A percentile compares a stretch with the other conserved stretches of the same genome.
Evolutionary conservation across 2,888 invertebrate genomes (phyloP).

Genomic region (Disparrhopalites patrizii): DNA sequence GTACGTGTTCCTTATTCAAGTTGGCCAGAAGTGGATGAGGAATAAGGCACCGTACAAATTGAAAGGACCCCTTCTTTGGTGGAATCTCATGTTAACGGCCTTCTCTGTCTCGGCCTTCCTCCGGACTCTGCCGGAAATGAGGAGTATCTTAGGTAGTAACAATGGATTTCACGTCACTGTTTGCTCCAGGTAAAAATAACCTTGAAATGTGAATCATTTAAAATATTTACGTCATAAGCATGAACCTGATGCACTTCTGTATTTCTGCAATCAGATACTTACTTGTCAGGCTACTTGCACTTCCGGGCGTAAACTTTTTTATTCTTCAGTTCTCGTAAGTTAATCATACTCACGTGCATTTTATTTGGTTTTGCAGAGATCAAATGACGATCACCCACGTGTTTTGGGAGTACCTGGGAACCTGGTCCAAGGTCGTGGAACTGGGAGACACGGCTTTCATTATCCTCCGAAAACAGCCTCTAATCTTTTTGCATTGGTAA

Average conservation of each 20-base stretch:
- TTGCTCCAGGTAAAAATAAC: constrained; percentile 27
- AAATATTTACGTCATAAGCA: too few relatives aligned
- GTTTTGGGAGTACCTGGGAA: constrained; percentile 97
- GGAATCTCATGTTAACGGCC: constrained; percentile 30
- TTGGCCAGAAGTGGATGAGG: constrained; percentile 29
- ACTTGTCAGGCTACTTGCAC: too few relatives aligned
- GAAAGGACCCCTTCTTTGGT: constrained; percentile 22
- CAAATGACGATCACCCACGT: constrained; percentile 30
- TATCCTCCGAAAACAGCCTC: constrained; percentile 82
- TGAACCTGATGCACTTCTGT: too few relatives aligned
- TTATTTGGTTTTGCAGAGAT: constrained; percentile 17
- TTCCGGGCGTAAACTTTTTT: too few relatives aligned
- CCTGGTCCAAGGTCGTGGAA: constrained; percentile 68
- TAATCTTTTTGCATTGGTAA: constrained; percentile 75
- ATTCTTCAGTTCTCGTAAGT: constrained; percentile 1
- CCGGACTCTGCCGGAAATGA: constrained; percentile 33
- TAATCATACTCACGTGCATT: background rate
- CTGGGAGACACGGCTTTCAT: constrained; percentile 93
- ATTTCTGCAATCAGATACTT: too few relatives aligned
- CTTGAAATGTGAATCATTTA: background rate
- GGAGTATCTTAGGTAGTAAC: constrained; percentile 8
- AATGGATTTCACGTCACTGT: constrained; percentile 31
- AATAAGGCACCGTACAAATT: constrained; percentile 23
- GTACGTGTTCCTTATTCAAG: constrained; percentile 24
- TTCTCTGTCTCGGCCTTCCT: constrained; percentile 31